Conservation (phyloP, 2,888 invertebrate species). For the Flexamia atlantica region DNA sequence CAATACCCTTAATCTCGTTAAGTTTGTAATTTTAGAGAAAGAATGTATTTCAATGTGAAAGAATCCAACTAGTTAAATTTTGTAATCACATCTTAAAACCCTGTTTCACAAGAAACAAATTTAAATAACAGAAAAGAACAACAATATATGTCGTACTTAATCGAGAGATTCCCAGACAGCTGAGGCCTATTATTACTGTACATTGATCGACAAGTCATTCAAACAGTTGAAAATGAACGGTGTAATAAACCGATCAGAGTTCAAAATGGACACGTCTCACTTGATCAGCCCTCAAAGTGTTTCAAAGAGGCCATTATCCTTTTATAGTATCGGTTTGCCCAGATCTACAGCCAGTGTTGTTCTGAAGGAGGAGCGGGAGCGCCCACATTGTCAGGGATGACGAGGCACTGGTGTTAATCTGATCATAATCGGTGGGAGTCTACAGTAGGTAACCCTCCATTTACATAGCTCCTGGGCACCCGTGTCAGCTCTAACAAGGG, state of each 20-base stretch:
- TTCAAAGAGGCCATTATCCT: constrained; percentile 3
- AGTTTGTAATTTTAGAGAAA: no score
- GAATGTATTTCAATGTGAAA: no score
- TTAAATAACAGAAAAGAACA: no score
- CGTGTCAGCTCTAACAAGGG: neutral
- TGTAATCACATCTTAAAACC: no score
- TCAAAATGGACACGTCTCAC: neutral
- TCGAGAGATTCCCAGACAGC: no score
- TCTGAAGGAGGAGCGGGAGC: neutral
- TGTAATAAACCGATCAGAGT: neutral
- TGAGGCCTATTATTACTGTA: no score
- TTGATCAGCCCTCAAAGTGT: neutral
- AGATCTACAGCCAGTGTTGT: neutral
- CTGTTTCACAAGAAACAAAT: no score
- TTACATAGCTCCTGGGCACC: constrained; percentile 27
- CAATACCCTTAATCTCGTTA: no score
- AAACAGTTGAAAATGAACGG: neutral
- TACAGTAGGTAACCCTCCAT: constrained; percentile 14
- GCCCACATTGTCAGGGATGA: neutral
- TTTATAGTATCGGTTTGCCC: neutral
- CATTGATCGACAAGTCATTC: no score
- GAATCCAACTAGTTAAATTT: no score
- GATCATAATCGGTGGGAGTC: neutral
- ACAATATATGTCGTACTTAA: no score
- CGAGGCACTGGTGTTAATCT: neutral